These are phyloP conservation scores for Lipophrys pholis DNA, from an alignment of 2,113 vertebrate species.

Conservation along the genomic window DNA sequence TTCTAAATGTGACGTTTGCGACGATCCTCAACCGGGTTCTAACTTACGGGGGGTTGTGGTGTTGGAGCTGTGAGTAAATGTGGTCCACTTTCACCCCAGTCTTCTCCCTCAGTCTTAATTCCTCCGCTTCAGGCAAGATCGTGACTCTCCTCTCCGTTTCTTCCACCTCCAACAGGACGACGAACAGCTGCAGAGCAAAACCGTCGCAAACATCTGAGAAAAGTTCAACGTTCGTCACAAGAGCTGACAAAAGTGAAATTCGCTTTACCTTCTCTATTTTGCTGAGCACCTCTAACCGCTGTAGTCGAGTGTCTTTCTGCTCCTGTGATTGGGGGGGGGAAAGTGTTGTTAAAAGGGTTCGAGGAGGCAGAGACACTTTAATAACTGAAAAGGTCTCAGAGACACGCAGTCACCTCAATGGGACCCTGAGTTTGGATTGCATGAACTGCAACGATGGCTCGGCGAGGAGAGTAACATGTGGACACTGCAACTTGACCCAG, in stretches of 20 bases:
- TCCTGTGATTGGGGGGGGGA: slow-evolving; percentile 62
- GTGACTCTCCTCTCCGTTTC: slow-evolving; percentile 81
- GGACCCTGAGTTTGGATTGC: slow-evolving; percentile 85
- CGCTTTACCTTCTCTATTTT: slow-evolving; percentile 89
- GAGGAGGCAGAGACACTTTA: background rate
- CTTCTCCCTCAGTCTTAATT: slow-evolving; percentile 71
- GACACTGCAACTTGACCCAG: slow-evolving; percentile 95
- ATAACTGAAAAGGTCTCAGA: background rate
- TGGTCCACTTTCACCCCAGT: slow-evolving; percentile 82
- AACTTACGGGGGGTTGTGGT: slow-evolving; percentile 71
- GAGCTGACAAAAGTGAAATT: background rate
- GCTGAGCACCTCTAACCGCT: slow-evolving; percentile 86
- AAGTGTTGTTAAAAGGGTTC: background rate
- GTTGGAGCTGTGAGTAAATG: slow-evolving; percentile 84
- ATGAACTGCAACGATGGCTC: slow-evolving; percentile 92
- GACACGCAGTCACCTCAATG: slow-evolving; percentile 82
- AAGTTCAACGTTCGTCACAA: too few relatives aligned
- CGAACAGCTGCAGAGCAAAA: slow-evolving; percentile 83
- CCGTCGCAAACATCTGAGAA: background rate
- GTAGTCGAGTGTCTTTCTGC: slow-evolving; percentile 83
- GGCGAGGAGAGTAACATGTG: slow-evolving; percentile 93
- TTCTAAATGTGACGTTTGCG: too few relatives aligned
- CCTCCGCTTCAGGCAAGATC: slow-evolving; percentile 72
- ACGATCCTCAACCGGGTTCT: background rate
- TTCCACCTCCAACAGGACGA: slow-evolving; percentile 89